Percentiles rank a stretch among this genome's conserved stretches.
Evolutionary conservation across 2,797 vertebrate genomes (phyloP).

Genomic region (Todus mexicanus): DNA sequence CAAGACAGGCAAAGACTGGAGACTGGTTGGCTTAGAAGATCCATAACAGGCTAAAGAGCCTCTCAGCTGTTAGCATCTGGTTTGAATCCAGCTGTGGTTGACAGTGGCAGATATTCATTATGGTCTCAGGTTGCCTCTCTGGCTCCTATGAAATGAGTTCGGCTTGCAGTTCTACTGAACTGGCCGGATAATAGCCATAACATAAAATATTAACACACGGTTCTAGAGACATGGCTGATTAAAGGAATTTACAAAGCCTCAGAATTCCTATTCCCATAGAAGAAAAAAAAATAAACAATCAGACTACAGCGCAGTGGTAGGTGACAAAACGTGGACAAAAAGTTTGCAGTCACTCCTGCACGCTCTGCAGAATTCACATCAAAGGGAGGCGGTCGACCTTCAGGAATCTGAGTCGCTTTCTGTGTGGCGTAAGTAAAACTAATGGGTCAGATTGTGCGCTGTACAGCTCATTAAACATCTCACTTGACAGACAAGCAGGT

Average conservation of each 20-base stretch:
- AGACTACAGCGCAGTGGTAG: background rate
- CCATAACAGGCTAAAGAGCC: constrained; percentile 7
- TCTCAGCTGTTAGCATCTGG: constrained; percentile 50
- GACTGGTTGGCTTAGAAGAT: constrained; percentile 35
- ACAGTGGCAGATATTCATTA: constrained; percentile 42
- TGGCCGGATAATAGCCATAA: background rate
- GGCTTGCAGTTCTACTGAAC: background rate
- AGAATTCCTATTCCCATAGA: background rate
- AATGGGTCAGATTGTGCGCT: background rate
- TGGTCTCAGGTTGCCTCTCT: background rate
- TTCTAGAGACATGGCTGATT: background rate
- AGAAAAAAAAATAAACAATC: background rate
- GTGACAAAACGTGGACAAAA: background rate
- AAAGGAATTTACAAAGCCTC: background rate
- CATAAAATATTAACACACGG: background rate
- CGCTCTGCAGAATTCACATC: background rate
- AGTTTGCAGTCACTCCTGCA: fast-evolving
- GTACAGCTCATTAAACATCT: background rate
- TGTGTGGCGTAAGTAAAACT: background rate
- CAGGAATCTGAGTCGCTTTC: background rate
- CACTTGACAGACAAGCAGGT: constrained; percentile 10
- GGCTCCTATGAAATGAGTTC: background rate
- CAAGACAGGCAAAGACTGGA: constrained; percentile 16
- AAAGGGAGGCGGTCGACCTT: background rate
- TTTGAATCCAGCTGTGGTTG: constrained; percentile 55